Evolutionary conservation across 2,888 invertebrate species (phyloP), one percentile per base, ranked within the genome.

Genomic region (Acleris cristana): DNA sequence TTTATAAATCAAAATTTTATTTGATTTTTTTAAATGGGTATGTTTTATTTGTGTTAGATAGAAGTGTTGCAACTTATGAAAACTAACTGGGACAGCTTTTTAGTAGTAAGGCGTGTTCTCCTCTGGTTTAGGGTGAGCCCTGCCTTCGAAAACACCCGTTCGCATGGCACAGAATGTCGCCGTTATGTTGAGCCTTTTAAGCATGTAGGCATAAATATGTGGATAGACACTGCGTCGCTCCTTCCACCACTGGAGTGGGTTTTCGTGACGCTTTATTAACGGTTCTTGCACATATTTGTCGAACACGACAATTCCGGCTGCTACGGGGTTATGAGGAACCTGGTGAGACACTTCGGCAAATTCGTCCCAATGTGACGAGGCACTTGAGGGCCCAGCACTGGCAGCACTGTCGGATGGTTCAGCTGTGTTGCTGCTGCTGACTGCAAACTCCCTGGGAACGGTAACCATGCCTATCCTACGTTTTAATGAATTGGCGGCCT

Each of bases 231-330:
- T 53, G 21, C 61, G 48, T 14, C 69, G 66, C 18, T 57, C 57
- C 56, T 65, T 58, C 71, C 71, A 69, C 70, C 65, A 70, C 34
- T 60, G 58, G 16, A 69, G 55, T 5, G 69, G 69, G 62, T 71
- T 69, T 48, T 65, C 51, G 19, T 60, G 59, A 63, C 71, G 23
- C 65, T 56, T 23, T 23, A 23, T 23, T 23, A 23, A 4, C 3
- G 23, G 23, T 4, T 23, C 23, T 23, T 23, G 23, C 34, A 67
- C 18, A 40, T 69, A 71, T 63, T 69, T 71, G 52, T 71, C 69
- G 12, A 71, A 18, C 48, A 69, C 67, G 19, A 66, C 54, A 26
- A 69, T 69, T 44, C 71, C 69, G 34, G 65, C 69, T n/a, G 65
- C 69, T 34, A 40, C 12, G 44, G 48, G 69, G 52, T 68, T 69